These are phyloP conservation scores for Podilymbus podiceps DNA, from an alignment of 2,113 vertebrate genomes.

Conservation along the genomic window DNA sequence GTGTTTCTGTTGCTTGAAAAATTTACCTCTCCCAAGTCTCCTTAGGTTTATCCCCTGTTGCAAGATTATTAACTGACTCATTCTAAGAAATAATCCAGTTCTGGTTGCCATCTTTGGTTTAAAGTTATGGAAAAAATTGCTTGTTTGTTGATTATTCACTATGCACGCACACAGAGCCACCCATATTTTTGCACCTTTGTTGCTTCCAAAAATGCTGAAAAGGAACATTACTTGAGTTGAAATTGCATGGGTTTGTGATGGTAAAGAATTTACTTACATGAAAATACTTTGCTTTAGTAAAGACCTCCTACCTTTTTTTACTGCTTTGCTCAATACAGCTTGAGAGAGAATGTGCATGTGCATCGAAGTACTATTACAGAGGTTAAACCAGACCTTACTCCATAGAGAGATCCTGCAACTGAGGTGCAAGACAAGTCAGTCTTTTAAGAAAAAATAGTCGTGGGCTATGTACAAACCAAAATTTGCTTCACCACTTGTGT, in stretches of 20 bases:
- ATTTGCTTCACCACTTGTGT: not conserved
- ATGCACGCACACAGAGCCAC: not conserved
- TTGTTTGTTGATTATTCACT: not conserved
- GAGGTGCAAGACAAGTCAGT: not conserved
- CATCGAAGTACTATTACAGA: not conserved
- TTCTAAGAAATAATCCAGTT: not conserved
- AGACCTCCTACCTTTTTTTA: not conserved
- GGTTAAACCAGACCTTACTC: not conserved
- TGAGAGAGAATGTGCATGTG: not conserved
- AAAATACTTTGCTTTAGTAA: not conserved
- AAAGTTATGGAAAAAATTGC: not conserved
- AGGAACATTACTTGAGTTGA: not conserved
- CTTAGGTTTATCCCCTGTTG: not conserved
- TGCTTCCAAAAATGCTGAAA: not conserved
- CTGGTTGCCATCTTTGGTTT: not conserved
- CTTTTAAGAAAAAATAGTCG: not conserved
- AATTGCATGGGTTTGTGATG: not conserved
- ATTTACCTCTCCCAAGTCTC: not conserved
- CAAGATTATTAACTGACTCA: not conserved
- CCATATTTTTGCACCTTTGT: not conserved
- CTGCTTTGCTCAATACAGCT: not conserved
- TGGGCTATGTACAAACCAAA: not conserved
- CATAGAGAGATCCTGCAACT: not conserved
- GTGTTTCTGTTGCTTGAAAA: not conserved
- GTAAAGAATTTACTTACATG: not conserved